phyloP scores from a whole-genome alignment of 2,888 invertebrate genomes.

The Eudemis profundana region DNA sequence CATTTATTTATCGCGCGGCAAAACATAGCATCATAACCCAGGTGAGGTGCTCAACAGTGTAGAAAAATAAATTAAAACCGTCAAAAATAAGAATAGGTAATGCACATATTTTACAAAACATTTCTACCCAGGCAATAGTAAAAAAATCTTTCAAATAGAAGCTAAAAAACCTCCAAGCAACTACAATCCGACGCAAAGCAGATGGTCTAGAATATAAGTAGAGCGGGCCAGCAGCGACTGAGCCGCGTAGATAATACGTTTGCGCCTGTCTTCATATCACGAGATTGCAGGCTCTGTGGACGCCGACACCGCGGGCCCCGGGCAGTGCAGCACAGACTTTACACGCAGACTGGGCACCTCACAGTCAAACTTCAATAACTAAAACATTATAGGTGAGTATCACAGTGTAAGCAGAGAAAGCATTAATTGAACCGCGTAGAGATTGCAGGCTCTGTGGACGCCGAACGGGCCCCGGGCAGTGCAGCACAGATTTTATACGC shows the following conservation, averaged over 20 bases:
- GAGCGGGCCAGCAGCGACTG: conserved; percentile 46
- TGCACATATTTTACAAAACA: too few species aligned
- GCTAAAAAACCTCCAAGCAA: conserved; percentile 27
- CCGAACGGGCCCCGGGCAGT: not conserved
- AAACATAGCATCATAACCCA: too few species aligned
- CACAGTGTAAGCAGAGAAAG: too few species aligned
- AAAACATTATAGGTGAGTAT: too few species aligned
- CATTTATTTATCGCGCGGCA: too few species aligned
- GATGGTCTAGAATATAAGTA: conserved; percentile 33
- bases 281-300: conserved; percentile 56
- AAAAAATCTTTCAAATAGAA: conserved; percentile 4
- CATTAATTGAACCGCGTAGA: too few species aligned
- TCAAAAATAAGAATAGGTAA: too few species aligned
- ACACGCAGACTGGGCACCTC: conserved; percentile 19
- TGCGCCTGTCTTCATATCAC: conserved; percentile 56
- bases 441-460: not conserved
- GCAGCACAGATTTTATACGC: not conserved
- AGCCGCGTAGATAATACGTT: conserved; percentile 55
- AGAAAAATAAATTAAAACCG: too few species aligned
- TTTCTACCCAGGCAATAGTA: too few species aligned
- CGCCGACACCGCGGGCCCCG: conserved; percentile 40
- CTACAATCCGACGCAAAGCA: conserved; percentile 24
- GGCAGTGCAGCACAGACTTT: conserved; percentile 43
- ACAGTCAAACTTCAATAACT: not conserved
- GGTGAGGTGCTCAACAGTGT: too few species aligned